Evolutionary conservation across 2,797 vertebrate species (phyloP).

Genomic region (Margarornis squamiger): DNA sequence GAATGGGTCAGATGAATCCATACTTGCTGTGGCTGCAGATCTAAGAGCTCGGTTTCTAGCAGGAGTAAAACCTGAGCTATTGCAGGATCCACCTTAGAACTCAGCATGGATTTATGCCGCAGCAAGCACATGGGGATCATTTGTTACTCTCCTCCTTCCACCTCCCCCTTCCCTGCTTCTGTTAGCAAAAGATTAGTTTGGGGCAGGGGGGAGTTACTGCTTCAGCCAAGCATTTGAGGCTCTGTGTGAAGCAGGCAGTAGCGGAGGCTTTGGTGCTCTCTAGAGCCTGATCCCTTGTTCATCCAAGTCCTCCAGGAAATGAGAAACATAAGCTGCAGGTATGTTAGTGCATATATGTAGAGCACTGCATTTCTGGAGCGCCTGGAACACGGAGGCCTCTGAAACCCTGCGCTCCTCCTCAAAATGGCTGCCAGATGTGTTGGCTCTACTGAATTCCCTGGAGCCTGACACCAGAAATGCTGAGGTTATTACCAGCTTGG

Average conservation of each 20-base stretch:
- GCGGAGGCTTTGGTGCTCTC: slow-evolving; percentile 24
- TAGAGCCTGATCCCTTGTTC: slow-evolving; percentile 45
- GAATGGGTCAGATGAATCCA: not conserved
- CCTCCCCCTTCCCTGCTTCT: not conserved
- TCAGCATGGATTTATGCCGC: not conserved
- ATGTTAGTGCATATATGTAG: not conserved
- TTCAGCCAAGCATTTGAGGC: not conserved
- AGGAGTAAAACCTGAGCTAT: not conserved
- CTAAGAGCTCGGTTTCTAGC: not conserved
- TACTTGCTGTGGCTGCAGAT: not conserved
- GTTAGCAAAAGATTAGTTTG: slow-evolving; percentile 4
- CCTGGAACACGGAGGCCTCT: slow-evolving; percentile 40
- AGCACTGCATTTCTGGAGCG: not conserved
- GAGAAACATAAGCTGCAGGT: slow-evolving; percentile 66
- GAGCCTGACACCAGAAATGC: slow-evolving; percentile 48
- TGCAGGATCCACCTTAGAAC: not conserved
- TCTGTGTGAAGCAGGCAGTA: not conserved
- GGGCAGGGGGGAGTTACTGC: not conserved
- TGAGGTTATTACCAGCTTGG: slow-evolving; percentile 22
- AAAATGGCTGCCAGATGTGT: slow-evolving; percentile 74
- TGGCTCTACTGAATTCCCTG: slow-evolving; percentile 41
- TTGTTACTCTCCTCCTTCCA: not conserved
- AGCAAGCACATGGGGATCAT: not conserved
- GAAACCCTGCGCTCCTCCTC: slow-evolving; percentile 61
- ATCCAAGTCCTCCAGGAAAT: slow-evolving; percentile 61